These are phyloP conservation scores for Hymenopus coronatus DNA, from an alignment of 2,888 invertebrate genomes.

Conservation along the genomic window DNA sequence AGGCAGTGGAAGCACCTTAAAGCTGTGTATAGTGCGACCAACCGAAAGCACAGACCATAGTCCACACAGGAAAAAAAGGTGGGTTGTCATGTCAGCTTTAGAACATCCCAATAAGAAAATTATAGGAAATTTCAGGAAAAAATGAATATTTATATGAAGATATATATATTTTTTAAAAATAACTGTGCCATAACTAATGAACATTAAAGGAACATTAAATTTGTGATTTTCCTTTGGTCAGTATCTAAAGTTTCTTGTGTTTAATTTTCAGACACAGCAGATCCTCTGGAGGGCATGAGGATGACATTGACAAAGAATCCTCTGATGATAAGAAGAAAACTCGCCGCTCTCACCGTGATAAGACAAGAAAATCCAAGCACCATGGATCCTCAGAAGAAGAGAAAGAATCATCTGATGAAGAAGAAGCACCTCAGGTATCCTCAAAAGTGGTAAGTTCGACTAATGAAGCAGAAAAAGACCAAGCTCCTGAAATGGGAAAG, in stretches of 20 bases:
- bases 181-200: no score
- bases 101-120: no score
- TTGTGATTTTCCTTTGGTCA: no score
- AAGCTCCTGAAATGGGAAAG: not conserved
- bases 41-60: conserved; percentile 52
- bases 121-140: no score
- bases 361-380: conserved; percentile 27
- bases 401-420: conserved; percentile 28
- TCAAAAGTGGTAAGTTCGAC: conserved; percentile 27
- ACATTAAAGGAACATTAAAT: no score
- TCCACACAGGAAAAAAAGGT: conserved; percentile 28
- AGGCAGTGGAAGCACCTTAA: conserved; percentile 47
- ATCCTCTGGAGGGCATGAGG: not conserved
- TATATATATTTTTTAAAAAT: no score
- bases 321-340: not conserved
- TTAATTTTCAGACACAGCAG: not conserved
- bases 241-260: no score
- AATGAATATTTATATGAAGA: no score
- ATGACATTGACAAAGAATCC: not conserved
- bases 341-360: conserved; percentile 17
- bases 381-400: conserved; percentile 37
- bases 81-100: not conserved
- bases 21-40: conserved; percentile 61
- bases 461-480: not conserved
- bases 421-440: conserved; percentile 31